phyloP scores from a whole-genome alignment of 2,113 vertebrate genomes.

The Eulacestoma nigropectus region DNA sequence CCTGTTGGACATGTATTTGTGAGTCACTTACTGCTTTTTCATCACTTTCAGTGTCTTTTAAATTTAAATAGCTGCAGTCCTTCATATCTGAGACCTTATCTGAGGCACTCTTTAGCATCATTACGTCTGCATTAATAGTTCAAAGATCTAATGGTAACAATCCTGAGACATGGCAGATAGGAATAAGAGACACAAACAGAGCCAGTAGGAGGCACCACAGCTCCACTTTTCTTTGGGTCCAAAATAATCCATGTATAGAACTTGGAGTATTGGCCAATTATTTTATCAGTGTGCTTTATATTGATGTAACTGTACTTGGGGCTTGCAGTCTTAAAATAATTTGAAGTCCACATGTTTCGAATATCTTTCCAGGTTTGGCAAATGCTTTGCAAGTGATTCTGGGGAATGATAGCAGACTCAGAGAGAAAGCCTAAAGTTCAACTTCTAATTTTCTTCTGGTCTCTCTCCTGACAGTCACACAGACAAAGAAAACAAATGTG shows the following conservation, averaged over 20 bases:
- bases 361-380: not conserved
- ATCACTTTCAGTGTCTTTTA: not conserved
- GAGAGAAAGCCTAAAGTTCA: not conserved
- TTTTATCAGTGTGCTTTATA: not conserved
- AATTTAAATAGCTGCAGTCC: not conserved
- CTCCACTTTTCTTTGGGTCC: not conserved
- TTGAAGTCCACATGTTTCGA: not conserved
- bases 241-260: not conserved
- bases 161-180: not conserved
- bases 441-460: not conserved
- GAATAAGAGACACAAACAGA: not conserved
- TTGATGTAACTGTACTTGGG: not conserved
- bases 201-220: conserved; percentile 39
- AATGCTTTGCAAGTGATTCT: not conserved
- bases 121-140: not conserved
- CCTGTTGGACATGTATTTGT: not conserved
- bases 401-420: not conserved
- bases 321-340: not conserved
- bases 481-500: not conserved
- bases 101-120: not conserved
- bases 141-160: not conserved
- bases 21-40: not conserved
- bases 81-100: not conserved
- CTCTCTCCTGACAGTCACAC: not conserved
- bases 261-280: not conserved